A percentile compares a stretch with the other conserved stretches of the same genome.
phyloP scores from a whole-genome alignment of 2,797 vertebrate genomes.

The Cynodonichthys magdalenae region DNA sequence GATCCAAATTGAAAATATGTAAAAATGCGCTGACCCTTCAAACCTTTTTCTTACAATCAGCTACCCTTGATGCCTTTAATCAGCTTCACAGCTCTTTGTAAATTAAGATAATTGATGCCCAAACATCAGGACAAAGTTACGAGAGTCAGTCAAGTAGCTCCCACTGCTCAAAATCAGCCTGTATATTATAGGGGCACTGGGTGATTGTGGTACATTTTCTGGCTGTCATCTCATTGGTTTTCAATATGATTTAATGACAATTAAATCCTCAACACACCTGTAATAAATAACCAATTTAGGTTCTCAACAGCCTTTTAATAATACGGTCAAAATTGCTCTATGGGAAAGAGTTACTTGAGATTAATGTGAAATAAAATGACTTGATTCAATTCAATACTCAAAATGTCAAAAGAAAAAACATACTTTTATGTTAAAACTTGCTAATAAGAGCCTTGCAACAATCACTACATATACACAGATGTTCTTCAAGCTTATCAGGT shows the following conservation, averaged over 20 bases:
- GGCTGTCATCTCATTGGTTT: neutral
- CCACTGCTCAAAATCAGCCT: neutral
- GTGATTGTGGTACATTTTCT: neutral
- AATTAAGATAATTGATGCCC: slow-evolving; percentile 2
- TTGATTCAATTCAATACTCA: too few species aligned
- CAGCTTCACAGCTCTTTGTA: neutral
- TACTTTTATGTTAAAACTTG: too few species aligned
- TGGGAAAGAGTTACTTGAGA: neutral
- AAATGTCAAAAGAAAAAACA: neutral
- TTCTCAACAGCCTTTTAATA: neutral
- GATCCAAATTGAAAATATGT: neutral
- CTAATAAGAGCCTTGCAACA: neutral
- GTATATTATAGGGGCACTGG: neutral
- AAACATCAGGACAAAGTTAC: neutral
- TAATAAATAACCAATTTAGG: neutral
- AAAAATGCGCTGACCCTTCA: neutral
- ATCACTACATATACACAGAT: neutral
- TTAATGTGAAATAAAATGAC: neutral
- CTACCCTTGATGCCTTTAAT: neutral
- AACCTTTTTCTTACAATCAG: slow-evolving; percentile 1
- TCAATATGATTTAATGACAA: neutral
- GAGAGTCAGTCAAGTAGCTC: too few species aligned
- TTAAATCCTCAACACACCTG: neutral
- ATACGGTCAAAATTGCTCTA: too few species aligned
- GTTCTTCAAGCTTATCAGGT: neutral